Evolutionary conservation across 2,113 vertebrate species (phyloP).

Genomic region (Xenotilapia flavipinnis): DNA sequence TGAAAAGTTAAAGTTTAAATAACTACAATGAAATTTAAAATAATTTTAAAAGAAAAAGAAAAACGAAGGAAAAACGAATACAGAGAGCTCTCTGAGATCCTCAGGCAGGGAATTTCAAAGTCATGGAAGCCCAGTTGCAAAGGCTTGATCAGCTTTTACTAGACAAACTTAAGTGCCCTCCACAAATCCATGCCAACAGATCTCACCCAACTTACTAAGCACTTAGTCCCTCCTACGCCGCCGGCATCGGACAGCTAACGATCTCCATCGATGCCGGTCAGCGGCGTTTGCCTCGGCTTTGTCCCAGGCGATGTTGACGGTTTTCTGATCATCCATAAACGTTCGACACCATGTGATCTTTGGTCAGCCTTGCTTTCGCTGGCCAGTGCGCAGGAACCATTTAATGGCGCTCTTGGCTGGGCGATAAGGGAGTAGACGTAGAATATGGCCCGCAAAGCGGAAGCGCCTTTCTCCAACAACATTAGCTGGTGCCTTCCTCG

Average conservation of each 20-base stretch:
- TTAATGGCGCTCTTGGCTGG: background rate
- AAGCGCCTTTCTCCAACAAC: accelerated
- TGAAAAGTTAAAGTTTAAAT: background rate
- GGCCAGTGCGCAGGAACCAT: accelerated
- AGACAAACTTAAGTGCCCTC: background rate
- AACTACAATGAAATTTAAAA: background rate
- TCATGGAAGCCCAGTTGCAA: background rate
- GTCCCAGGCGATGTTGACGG: accelerated
- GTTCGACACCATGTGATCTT: background rate
- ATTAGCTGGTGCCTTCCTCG: accelerated
- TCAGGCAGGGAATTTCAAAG: accelerated
- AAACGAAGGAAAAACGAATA: accelerated
- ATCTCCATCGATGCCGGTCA: background rate
- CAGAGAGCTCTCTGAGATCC: background rate
- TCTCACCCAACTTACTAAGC: background rate
- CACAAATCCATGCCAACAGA: background rate
- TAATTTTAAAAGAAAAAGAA: background rate
- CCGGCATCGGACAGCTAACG: accelerated
- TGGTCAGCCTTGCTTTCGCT: background rate
- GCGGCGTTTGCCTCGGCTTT: accelerated
- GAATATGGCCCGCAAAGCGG: background rate
- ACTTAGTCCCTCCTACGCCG: background rate
- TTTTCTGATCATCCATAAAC: background rate
- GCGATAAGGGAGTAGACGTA: background rate
- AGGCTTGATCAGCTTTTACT: background rate